Conservation (phyloP, 2,888 invertebrate genomes). For the Bembecia ichneumoniformis region DNA sequence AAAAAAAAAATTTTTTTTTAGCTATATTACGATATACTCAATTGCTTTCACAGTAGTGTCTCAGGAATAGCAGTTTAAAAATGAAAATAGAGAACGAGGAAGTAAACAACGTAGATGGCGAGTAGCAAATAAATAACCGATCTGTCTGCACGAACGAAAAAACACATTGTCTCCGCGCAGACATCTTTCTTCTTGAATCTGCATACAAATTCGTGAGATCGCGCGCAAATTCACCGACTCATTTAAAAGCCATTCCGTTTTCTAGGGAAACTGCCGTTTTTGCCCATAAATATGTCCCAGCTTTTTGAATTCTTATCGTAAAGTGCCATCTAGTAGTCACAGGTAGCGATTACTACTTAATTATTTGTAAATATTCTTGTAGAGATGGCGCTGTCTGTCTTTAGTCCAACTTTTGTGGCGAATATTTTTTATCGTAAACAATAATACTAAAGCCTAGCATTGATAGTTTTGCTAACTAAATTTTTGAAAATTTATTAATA, state of each 20-base stretch:
- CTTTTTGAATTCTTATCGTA: conserved; percentile 35
- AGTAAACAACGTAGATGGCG: too few species aligned
- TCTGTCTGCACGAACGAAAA: conserved; percentile 51
- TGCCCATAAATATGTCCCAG: conserved; percentile 55
- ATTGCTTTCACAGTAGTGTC: too few species aligned
- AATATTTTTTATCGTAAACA: too few species aligned
- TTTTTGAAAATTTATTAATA: too few species aligned
- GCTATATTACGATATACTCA: too few species aligned
- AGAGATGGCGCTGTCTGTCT: conserved; percentile 40
- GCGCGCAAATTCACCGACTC: conserved; percentile 63
- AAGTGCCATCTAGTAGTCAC: conserved; percentile 37
- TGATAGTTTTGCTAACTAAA: too few species aligned
- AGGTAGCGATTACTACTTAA: conserved; percentile 24
- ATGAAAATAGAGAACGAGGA: too few species aligned
- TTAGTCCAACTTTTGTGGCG: too few species aligned
- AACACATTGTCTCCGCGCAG: conserved; percentile 43
- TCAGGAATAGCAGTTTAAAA: too few species aligned
- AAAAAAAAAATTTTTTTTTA: too few species aligned
- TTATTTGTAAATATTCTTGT: conserved; percentile 15
- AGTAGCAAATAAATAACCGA: conserved; percentile 42
- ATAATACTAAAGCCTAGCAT: too few species aligned
- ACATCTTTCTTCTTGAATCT: conserved; percentile 61
- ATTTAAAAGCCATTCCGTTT: conserved; percentile 64
- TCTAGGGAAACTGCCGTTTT: conserved; percentile 51
- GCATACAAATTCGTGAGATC: conserved; percentile 65